Conservation (phyloP, 2,888 invertebrate genomes). For the Malthinus flaveolus region DNA sequence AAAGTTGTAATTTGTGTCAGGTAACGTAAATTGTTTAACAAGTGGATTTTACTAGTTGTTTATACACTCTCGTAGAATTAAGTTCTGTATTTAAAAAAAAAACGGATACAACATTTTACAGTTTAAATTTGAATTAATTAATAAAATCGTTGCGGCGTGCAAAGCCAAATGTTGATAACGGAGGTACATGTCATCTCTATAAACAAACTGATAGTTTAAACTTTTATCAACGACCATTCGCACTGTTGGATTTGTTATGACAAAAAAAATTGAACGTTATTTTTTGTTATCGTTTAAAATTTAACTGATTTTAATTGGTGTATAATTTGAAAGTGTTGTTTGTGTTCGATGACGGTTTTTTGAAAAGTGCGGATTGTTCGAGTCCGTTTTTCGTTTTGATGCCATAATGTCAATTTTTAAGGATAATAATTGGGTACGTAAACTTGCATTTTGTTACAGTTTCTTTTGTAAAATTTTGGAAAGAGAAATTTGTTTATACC, state of each 20-base stretch:
- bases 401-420: slow-evolving; percentile 59
- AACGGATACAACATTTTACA: slow-evolving; percentile 5
- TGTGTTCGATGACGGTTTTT: slow-evolving; percentile 1
- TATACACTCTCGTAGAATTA: slow-evolving; percentile 10
- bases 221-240: background rate
- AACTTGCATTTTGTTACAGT: background rate
- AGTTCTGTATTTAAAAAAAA: slow-evolving; percentile 4
- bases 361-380: slow-evolving; percentile 1
- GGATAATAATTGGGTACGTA: slow-evolving; percentile 63
- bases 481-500: too few species aligned
- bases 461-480: too few species aligned
- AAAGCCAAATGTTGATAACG: slow-evolving; percentile 2
- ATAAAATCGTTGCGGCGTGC: background rate
- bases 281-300: background rate
- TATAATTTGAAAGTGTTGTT: background rate
- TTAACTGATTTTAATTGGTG: background rate
- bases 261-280: background rate
- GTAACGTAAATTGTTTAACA: slow-evolving; percentile 31
- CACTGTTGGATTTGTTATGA: background rate
- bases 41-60: slow-evolving; percentile 30
- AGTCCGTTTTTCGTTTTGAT: background rate
- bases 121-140: slow-evolving; percentile 4
- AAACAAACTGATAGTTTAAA: background rate
- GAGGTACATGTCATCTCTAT: slow-evolving; percentile 1
- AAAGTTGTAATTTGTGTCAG: slow-evolving; percentile 33